phyloP scores from a whole-genome alignment of 2,113 vertebrate genomes.

The Barbus barbus region DNA sequence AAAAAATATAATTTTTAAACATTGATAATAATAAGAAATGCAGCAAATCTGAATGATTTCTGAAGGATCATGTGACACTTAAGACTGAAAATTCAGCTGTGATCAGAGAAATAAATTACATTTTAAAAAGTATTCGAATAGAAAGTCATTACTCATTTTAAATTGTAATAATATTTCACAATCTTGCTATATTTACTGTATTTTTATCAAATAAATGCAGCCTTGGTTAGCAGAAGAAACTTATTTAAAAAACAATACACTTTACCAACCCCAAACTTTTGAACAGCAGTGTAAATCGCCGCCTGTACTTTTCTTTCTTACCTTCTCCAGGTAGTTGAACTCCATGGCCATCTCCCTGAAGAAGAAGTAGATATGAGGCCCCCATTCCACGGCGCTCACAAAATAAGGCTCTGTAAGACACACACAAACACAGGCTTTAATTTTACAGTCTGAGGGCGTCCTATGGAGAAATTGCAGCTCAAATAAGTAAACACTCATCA shows the following conservation, averaged over 20 bases:
- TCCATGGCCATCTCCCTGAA: conserved; percentile 98
- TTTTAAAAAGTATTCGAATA: not conserved
- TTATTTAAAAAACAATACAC: not conserved
- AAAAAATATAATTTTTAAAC: too few species aligned
- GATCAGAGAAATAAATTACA: not conserved
- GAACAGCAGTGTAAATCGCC: not conserved
- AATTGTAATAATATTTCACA: not conserved
- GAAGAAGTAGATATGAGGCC: conserved; percentile 95
- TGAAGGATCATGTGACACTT: not conserved
- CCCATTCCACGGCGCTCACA: conserved; percentile 92
- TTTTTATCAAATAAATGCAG: not conserved
- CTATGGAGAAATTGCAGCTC: conserved; percentile 1
- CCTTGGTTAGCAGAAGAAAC: not conserved
- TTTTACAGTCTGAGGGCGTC: not conserved
- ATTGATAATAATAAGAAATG: too few species aligned
- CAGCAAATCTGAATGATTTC: not conserved
- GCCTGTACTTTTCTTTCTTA: conserved; percentile 56
- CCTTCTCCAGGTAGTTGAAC: conserved; percentile 97
- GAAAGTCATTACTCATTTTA: too few species aligned
- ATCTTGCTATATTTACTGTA: not conserved
- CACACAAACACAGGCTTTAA: not conserved
- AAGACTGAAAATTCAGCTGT: not conserved
- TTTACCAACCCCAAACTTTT: not conserved
- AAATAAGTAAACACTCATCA: conserved; percentile 30
- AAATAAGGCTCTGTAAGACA: conserved; percentile 88